A percentile compares a stretch with the other conserved stretches of the same genome.
phyloP scores from a whole-genome alignment of 2,888 invertebrate species.

The Thyatira batis region DNA sequence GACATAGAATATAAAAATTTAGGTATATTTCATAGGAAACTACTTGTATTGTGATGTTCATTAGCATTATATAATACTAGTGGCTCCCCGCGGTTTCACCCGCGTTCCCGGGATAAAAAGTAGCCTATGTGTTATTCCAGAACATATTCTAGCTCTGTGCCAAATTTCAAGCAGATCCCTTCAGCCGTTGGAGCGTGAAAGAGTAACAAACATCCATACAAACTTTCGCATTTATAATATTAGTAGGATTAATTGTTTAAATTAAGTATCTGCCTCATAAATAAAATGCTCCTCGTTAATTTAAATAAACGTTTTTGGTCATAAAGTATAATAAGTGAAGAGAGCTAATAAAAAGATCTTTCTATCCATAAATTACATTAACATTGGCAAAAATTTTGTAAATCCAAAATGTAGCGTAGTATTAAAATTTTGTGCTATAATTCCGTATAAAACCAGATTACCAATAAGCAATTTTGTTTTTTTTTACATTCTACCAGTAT shows the following conservation, averaged over 20 bases:
- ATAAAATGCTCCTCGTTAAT: not conserved
- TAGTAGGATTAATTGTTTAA: too few species aligned
- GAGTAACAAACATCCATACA: too few species aligned
- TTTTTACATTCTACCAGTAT: too few species aligned
- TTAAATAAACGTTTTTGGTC: not conserved
- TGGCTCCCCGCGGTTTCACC: too few species aligned
- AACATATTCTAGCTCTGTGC: too few species aligned
- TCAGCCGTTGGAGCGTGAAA: too few species aligned
- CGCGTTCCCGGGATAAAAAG: too few species aligned
- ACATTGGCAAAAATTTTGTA: not conserved
- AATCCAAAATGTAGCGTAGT: not conserved
- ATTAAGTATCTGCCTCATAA: not conserved
- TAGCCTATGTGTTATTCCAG: too few species aligned
- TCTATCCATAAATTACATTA: not conserved
- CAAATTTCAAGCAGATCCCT: too few species aligned
- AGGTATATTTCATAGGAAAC: too few species aligned
- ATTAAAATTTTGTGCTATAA: not conserved
- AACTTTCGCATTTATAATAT: too few species aligned
- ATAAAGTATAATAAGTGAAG: constrained; percentile 3
- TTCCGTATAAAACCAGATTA: not conserved
- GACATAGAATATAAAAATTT: not conserved
- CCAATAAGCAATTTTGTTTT: not conserved
- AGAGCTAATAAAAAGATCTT: constrained; percentile 2
- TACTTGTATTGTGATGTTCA: not conserved
- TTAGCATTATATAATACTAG: not conserved